Evolutionary conservation across 1,140 invertebrate species (phyloP).

Genomic region (Diachasma alloeum): DNA sequence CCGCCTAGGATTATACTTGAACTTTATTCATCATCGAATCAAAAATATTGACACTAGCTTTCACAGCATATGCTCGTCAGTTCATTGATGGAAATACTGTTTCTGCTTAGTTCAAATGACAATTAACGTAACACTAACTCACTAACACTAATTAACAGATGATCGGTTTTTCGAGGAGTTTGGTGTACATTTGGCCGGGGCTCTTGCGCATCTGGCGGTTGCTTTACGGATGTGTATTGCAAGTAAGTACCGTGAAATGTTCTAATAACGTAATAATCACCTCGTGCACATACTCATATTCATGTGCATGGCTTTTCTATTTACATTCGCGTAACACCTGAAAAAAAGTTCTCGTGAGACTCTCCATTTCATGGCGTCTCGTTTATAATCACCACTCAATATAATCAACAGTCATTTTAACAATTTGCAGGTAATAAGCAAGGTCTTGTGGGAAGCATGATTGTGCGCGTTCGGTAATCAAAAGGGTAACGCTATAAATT

Average conservation of each 20-base stretch:
- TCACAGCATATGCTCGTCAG: too few relatives aligned
- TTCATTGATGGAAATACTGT: too few relatives aligned
- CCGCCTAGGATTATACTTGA: too few relatives aligned
- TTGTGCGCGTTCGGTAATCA: background rate
- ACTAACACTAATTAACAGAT: conserved; percentile 53
- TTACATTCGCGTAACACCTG: background rate
- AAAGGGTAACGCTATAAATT: background rate
- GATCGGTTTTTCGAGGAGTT: conserved; percentile 51
- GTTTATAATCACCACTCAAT: background rate
- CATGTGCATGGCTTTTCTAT: background rate
- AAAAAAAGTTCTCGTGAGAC: background rate
- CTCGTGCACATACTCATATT: background rate
- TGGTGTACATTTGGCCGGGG: conserved; percentile 47
- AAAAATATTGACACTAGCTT: too few relatives aligned
- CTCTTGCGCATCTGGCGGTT: conserved; percentile 67
- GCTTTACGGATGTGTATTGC: conserved; percentile 70
- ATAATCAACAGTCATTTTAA: background rate
- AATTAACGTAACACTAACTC: conserved; percentile 21
- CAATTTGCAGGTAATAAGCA: background rate
- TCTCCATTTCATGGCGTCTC: too few relatives aligned
- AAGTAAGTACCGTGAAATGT: conserved; percentile 66
- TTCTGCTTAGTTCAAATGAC: too few relatives aligned
- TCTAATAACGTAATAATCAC: conserved; percentile 26
- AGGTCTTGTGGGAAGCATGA: background rate
- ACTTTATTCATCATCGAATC: too few relatives aligned